Conservation (phyloP, 2,888 invertebrate genomes). For the Holacanthella duospinosa region DNA sequence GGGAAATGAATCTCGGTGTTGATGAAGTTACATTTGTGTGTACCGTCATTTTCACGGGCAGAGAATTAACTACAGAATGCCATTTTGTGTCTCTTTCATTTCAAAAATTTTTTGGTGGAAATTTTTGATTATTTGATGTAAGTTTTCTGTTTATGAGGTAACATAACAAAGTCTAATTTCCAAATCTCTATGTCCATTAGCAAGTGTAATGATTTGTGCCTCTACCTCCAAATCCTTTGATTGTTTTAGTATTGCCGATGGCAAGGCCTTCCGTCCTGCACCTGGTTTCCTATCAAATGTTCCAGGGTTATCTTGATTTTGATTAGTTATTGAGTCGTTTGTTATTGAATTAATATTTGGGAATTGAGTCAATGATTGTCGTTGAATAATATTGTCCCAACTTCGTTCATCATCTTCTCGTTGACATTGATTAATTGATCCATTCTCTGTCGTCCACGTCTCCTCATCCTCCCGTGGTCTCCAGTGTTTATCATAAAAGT, state of each 20-base stretch:
- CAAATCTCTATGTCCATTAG: slow-evolving; percentile 35
- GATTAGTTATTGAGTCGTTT: not conserved
- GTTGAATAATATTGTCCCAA: slow-evolving; percentile 2
- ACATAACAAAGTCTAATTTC: slow-evolving; percentile 35
- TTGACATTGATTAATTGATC: not conserved
- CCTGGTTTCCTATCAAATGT: not conserved
- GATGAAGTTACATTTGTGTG: too few relatives aligned
- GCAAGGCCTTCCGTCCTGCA: not conserved
- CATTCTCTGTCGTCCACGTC: not conserved
- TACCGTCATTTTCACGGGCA: too few relatives aligned
- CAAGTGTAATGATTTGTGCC: slow-evolving; percentile 34
- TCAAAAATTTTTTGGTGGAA: too few relatives aligned
- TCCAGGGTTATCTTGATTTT: too few relatives aligned
- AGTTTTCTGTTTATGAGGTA: slow-evolving; percentile 13
- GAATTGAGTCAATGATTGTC: not conserved
- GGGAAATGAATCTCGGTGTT: too few relatives aligned
- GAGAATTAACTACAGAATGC: not conserved
- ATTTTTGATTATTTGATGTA: not conserved
- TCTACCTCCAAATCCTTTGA: slow-evolving; percentile 27
- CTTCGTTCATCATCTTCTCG: not conserved
- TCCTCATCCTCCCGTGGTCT: slow-evolving; percentile 11
- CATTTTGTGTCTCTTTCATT: too few relatives aligned
- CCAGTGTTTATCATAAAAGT: slow-evolving; percentile 35
- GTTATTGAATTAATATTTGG: too few relatives aligned
- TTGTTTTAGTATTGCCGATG: not conserved